Evolutionary conservation across 30 jellyfish, hydroid and myxozoan genomes (phyloP), one percentile per base, ranked within the genome.

Genomic region (Chrysaora quinquecirrha): DNA sequence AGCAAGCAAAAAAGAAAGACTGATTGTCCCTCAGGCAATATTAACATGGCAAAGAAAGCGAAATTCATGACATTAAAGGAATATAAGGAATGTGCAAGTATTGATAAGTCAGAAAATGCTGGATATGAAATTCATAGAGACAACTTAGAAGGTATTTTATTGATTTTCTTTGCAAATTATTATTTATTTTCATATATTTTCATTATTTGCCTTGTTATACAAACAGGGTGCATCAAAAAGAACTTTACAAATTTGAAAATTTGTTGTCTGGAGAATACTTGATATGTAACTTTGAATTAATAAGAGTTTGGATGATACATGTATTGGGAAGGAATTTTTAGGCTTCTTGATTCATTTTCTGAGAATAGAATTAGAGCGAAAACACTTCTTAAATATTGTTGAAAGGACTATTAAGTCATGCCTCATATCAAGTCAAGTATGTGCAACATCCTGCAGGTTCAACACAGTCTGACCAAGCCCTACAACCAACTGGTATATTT

Each of bases 11-110:
- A 61, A 61, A 61, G 14, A 61, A 61, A 61, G 73, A 61, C 12
- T 61, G 73, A 61, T 61, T 61, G 73, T 10, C 73, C 73, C 73
- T 61, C 73, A 61, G 73, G 73, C 73, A 61, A 33, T 30, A 61
- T 20, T 33, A 61, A 33, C 73, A 61, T 61, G 73, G 34, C 73
- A 19, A 61, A 61, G 73, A 61, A 61, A 61, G 73, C 35, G 34
- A 61, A 33, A 61, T 61, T 61, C 73, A 61, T 61, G 73, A 43
- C 58, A 43, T 43, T 43, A 43, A 43, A 16, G 58, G 58, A 43
- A 16, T 43, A 43, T 16, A 43, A 43, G 58, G 58, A 43, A 43
- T 9, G 9, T 43, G 9, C 58, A 16, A 43, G 58, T 43, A 43
- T 43, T 43, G 58, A 43, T 43, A 43, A 43, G 58, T 43, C 58